Evolutionary conservation across 2,888 invertebrate species (phyloP).

Genomic region (Pecten maximus): DNA sequence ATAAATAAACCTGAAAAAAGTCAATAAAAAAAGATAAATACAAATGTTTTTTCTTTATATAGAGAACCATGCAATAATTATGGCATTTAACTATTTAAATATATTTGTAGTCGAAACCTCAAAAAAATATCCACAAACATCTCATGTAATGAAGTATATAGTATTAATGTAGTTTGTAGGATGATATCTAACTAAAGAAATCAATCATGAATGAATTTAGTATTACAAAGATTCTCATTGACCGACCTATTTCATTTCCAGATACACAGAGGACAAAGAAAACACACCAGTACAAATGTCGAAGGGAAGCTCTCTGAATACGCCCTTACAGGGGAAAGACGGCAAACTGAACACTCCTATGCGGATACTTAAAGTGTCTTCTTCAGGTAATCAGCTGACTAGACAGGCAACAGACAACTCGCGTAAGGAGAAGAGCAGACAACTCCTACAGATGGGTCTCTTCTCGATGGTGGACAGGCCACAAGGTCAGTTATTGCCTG

Average conservation of each 20-base stretch:
- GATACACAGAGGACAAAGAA: background rate
- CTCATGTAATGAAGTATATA: no score
- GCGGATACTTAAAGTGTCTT: background rate
- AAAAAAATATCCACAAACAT: no score
- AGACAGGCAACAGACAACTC: slow-evolving; percentile 15
- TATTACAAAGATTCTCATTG: background rate
- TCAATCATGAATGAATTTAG: no score
- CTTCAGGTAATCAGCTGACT: background rate
- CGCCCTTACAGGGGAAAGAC: background rate
- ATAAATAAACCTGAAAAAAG: no score
- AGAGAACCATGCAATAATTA: no score
- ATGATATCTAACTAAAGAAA: no score
- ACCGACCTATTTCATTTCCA: background rate
- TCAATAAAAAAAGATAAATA: no score
- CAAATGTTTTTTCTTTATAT: no score
- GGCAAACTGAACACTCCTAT: background rate
- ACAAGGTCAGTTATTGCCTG: background rate
- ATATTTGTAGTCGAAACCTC: no score
- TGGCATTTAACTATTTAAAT: no score
- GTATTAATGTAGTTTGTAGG: no score
- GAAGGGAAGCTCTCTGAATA: background rate
- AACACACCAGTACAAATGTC: background rate
- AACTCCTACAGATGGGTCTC: slow-evolving; percentile 54
- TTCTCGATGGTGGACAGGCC: slow-evolving; percentile 53
- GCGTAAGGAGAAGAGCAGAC: slow-evolving; percentile 49